Evolutionary conservation across 1,140 invertebrate genomes (phyloP).

Genomic region (Acromyrmex echinatior): DNA sequence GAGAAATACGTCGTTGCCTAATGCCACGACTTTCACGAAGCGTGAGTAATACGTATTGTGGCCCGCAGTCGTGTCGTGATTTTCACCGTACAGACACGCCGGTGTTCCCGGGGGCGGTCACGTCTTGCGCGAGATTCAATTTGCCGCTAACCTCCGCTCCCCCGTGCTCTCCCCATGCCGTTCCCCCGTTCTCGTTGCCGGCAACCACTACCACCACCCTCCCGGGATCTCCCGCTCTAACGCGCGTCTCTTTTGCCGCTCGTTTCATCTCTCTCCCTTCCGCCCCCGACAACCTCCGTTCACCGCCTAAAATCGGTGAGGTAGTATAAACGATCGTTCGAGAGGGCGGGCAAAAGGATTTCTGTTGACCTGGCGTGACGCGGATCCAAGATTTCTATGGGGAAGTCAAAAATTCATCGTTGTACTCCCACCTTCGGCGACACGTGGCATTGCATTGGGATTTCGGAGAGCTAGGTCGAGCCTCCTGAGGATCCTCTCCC

Average conservation of each 20-base stretch:
- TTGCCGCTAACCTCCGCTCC: conserved; percentile 71
- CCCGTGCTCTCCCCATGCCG: conserved; percentile 40
- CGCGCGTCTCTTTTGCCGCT: conserved; percentile 60
- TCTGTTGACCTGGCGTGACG: conserved; percentile 63
- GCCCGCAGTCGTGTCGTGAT: conserved; percentile 84
- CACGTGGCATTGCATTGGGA: conserved; percentile 46
- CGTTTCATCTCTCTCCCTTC: conserved; percentile 5
- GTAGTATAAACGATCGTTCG: conserved; percentile 66
- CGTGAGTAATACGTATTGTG: conserved; percentile 82
- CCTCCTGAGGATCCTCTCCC: conserved; percentile 56
- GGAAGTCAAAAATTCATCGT: conserved; percentile 71
- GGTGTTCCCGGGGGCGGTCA: conserved; percentile 84
- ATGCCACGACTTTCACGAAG: conserved; percentile 76
- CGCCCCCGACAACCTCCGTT: background rate
- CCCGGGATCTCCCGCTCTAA: conserved; percentile 53
- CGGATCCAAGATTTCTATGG: conserved; percentile 68
- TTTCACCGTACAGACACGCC: conserved; percentile 83
- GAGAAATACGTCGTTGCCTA: conserved; percentile 76
- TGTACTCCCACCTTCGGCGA: conserved; percentile 27
- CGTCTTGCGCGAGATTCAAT: conserved; percentile 85
- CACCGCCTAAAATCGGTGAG: conserved; percentile 39
- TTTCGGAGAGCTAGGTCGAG: conserved; percentile 43
- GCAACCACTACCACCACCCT: conserved; percentile 35
- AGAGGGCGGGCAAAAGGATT: conserved; percentile 45
- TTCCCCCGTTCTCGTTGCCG: conserved; percentile 51